Evolutionary conservation across 2,113 vertebrate genomes (phyloP).

Genomic region (Helogale parvula): DNA sequence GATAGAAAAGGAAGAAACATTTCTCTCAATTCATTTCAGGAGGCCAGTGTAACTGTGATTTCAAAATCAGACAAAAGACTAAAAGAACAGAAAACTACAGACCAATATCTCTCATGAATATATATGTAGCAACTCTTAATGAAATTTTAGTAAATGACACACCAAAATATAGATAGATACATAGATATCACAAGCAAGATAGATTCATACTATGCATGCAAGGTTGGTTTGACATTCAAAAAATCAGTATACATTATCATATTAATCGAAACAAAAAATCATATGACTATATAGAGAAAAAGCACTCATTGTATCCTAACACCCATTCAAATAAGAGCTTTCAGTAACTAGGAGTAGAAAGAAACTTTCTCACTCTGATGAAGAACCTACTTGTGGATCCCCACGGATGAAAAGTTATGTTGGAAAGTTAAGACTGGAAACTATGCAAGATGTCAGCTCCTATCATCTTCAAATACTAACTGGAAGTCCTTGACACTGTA

Average conservation of each 20-base stretch:
- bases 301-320: neutral
- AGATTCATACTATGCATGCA: neutral
- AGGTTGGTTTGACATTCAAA: neutral
- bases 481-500: neutral
- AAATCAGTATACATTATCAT: neutral
- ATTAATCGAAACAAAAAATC: neutral
- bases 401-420: neutral
- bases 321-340: neutral
- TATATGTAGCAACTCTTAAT: neutral
- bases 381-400: neutral
- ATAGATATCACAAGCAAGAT: neutral
- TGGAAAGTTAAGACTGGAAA: neutral
- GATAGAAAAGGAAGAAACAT: neutral
- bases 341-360: neutral
- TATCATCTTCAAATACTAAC: neutral
- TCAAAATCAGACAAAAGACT: neutral
- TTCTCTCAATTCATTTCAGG: neutral
- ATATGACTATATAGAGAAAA: neutral
- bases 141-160: neutral
- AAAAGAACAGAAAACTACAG: neutral
- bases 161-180: neutral
- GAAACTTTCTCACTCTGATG: neutral
- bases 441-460: neutral
- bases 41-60: neutral
- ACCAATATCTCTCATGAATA: neutral